Percentiles rank a stretch among this genome's conserved stretches.
Evolutionary conservation across 2,113 vertebrate genomes (phyloP).

Genomic region (Alethe diademata): DNA sequence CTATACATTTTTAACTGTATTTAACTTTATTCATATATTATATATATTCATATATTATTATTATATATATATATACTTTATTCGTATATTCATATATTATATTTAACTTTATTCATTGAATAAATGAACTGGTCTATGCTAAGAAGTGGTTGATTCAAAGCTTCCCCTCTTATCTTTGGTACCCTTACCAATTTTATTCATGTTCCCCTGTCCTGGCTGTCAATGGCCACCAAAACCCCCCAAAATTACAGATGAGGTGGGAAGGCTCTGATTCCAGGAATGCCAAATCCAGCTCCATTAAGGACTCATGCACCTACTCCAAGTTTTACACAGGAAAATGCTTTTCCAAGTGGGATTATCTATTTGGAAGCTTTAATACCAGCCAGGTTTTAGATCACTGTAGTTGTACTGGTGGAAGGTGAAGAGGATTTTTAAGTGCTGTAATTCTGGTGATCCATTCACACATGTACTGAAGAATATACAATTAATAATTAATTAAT

Average conservation of each 20-base stretch:
- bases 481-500: not conserved
- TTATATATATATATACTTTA: too few species aligned
- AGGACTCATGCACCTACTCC: not conserved
- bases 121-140: not conserved
- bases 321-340: not conserved
- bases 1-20: not conserved
- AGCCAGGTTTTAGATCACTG: not conserved
- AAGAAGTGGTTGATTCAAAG: not conserved
- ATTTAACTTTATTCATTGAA: not conserved
- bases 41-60: too few species aligned
- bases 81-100: too few species aligned
- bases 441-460: not conserved
- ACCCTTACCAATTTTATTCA: not conserved
- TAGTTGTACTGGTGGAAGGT: not conserved
- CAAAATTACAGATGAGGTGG: not conserved
- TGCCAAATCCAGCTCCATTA: not conserved
- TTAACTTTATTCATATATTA: too few species aligned
- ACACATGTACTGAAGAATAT: fast-evolving
- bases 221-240: not conserved
- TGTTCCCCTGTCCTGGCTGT: not conserved
- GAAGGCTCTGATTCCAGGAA: not conserved
- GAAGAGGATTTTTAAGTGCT: not conserved
- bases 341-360: not conserved
- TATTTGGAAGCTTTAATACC: not conserved
- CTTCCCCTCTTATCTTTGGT: too few species aligned